Conservation (phyloP, 2,797 vertebrate species). For the Cynopterus sphinx region DNA sequence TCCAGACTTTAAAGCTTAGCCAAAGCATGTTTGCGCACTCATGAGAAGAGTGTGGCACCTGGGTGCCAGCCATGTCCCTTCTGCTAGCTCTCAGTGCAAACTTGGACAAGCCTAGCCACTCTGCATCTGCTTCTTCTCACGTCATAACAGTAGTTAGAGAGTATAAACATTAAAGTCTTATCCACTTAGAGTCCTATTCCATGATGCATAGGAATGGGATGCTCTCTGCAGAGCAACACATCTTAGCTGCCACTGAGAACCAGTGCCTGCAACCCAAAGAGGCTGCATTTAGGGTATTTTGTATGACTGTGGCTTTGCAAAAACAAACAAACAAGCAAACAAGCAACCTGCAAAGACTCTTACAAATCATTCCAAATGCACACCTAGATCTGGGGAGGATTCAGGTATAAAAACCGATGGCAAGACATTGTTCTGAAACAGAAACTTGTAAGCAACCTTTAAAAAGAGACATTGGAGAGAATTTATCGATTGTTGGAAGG, state of each 20-base stretch:
- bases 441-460: slow-evolving; percentile 73
- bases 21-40: background rate
- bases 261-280: fast-evolving
- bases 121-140: background rate
- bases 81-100: background rate
- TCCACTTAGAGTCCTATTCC: background rate
- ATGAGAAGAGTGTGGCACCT: background rate
- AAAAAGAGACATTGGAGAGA: slow-evolving; percentile 65
- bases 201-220: background rate
- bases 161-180: background rate
- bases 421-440: slow-evolving; percentile 55
- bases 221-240: background rate
- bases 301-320: background rate
- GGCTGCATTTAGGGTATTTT: background rate
- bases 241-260: slow-evolving; percentile 15
- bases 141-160: background rate
- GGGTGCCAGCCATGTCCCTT: background rate
- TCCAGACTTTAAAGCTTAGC: background rate
- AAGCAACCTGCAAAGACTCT: background rate
- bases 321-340: background rate
- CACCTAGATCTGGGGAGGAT: slow-evolving; percentile 21
- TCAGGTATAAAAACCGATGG: background rate
- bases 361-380: background rate
- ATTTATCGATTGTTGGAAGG: slow-evolving; percentile 63
- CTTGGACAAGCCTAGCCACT: background rate